Conservation (phyloP, 2,888 invertebrate species). For the Dynastes hyllus region DNA sequence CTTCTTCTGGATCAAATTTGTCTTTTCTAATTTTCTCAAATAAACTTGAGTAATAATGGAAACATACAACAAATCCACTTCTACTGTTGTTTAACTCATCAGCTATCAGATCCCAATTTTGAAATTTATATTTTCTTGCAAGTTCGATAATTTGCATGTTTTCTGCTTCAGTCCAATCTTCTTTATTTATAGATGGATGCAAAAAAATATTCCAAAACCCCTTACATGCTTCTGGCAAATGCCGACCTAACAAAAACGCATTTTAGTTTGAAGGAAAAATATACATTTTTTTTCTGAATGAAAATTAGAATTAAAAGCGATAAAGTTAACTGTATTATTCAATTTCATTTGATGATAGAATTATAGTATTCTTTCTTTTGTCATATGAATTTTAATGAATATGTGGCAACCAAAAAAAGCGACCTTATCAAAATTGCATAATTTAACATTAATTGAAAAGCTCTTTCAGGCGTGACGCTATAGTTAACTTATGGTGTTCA, state of each 20-base stretch:
- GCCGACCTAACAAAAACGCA: slow-evolving; percentile 72
- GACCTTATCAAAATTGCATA: too few relatives aligned
- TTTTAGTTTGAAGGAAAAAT: slow-evolving; percentile 15
- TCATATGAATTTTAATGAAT: too few relatives aligned
- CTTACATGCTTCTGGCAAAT: slow-evolving; percentile 78
- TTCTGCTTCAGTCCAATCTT: slow-evolving; percentile 74
- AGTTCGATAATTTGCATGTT: slow-evolving; percentile 69
- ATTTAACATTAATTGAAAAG: too few relatives aligned
- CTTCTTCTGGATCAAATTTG: slow-evolving; percentile 82
- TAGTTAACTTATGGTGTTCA: too few relatives aligned
- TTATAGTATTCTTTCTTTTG: too few relatives aligned
- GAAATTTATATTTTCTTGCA: slow-evolving; percentile 70
- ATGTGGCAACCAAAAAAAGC: too few relatives aligned
- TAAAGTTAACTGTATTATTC: too few relatives aligned
- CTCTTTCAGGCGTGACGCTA: too few relatives aligned
- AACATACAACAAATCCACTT: slow-evolving; percentile 81
- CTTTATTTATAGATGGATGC: slow-evolving; percentile 80
- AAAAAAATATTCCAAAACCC: slow-evolving; percentile 83
- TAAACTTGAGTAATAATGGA: slow-evolving; percentile 77
- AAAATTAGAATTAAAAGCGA: too few relatives aligned
- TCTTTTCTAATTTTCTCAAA: slow-evolving; percentile 62
- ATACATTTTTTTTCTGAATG: too few relatives aligned
- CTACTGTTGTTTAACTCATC: slow-evolving; percentile 74
- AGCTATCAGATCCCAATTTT: slow-evolving; percentile 82
- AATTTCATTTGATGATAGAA: too few relatives aligned